Base-by-base conservation (phyloP, 2,888 invertebrate species). In the Baccha elongata region DNA sequence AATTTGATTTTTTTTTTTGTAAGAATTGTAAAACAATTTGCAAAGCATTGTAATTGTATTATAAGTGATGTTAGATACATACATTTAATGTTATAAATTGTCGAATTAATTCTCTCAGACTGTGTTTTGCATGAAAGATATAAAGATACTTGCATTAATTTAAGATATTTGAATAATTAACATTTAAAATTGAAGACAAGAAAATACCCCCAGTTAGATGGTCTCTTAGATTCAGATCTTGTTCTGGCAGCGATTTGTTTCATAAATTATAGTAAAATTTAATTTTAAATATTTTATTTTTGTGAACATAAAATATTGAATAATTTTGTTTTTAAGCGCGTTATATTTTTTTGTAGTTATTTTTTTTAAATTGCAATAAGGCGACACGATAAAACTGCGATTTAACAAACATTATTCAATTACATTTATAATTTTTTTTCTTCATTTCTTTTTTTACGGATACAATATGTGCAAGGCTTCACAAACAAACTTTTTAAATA, bases 321-420 rank as follows among this genome's bases (percentile, higher is more conserved):
- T 23, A 23, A 5, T 23, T 23, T 6, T 37, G n/a, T 37, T 13
- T 0, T 7, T n/a, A 37, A 17, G 35, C 10, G 35, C 10, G 35
- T 58, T 40, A 6, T 53, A 40, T 7, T 15, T 58, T 15, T 52
- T 5, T n/a, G 21, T 32, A 32, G 4, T 19, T n/a, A 17, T 46
- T 60, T 15, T 65, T 65, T 40, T 60, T 55, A 60, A 64, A 72
- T 72, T 65, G 71, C 76, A 68, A 68, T 78, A 83, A 83, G 72
- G 68, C 68, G 83, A 78, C 64, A 78, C 64, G 58, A 73, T 72
- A 53, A 62, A 44, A 26, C n/a, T 62, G 19, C 58, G 62, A 53
- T 55, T 68, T 19, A 71, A 60, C 55, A 72, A 48, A 68, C 46
- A 69, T 64, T 37, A 42, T 72, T 67, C 21, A 60, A 46, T 67